Evolutionary conservation across 2,113 vertebrate genomes (phyloP), one percentile per base, ranked within the genome.

Genomic region (Oophaga pumilio): DNA sequence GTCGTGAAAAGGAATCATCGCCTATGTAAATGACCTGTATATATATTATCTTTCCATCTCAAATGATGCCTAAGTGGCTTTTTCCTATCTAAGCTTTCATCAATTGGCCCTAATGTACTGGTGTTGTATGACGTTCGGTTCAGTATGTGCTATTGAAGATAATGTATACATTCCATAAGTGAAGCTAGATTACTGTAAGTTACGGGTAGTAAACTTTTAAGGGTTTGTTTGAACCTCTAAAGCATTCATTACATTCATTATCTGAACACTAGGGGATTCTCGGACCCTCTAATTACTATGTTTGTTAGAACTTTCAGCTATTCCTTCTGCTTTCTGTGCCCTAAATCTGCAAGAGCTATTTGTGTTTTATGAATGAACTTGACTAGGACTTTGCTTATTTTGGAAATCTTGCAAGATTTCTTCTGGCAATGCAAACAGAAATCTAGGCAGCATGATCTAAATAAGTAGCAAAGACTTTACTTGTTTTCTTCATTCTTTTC

Each of bases 301-400:
- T 78, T 78, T 57, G 24, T 68, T 86, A 64, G n/a, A 80, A 71
- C 64, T 80, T 57, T 57, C 8, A 80, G 49, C 22, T 86, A 24
- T 69, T 68, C 28, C 85, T 66, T 43, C 79, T 79, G 84, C 60
- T 80, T 33, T 15, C 15, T 56, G 52, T 22, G 24, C 64, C 49
- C 50, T 69, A 86, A 74, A 86, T 79, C 24, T 80, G 85, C 85
- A 79, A 56, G 50, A 66, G 26, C n/a, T 71, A 59, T 80, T 62
- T 86, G 85, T 52, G 60, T 86, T 86, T 86, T 86, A 86, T 86
- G 85, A 86, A 86, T 86, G 76, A 80, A 78, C 76, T 56, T 71
- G 50, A 78, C 76, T 56, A 80, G 85, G 64, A 28, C 49, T 71
- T 68, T 86, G 76, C 77, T 86, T 86, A 56, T 26, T 78, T 86